Percentiles rank a stretch among this genome's conserved stretches.
phyloP scores from a whole-genome alignment of 30 jellyfish, hydroid and myxozoan species.

The Haliclystus octoradiatus region DNA sequence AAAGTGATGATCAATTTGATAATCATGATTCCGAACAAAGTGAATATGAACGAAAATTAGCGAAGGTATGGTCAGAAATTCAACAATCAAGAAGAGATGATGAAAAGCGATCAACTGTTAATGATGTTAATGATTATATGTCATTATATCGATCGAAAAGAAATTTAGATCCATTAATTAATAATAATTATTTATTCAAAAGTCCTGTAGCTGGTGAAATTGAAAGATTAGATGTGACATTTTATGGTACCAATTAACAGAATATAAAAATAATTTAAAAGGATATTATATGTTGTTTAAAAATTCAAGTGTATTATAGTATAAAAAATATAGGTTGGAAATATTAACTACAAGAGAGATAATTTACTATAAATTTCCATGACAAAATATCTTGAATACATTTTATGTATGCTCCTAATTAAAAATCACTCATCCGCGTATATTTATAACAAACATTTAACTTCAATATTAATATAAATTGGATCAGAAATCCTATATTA shows the following conservation, averaged over 20 bases:
- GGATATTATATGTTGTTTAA: too few relatives aligned
- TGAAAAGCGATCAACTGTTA: neutral
- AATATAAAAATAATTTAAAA: too few relatives aligned
- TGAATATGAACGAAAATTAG: neutral
- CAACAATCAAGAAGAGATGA: slow-evolving; percentile 6
- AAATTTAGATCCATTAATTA: slow-evolving; percentile 8
- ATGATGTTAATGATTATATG: slow-evolving; percentile 33
- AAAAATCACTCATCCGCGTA: too few relatives aligned
- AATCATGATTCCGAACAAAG: neutral
- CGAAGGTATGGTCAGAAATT: slow-evolving; percentile 13
- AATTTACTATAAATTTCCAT: too few relatives aligned
- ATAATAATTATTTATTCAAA: slow-evolving; percentile 13
- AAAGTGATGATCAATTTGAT: slow-evolving; percentile 12
- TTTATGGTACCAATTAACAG: slow-evolving; percentile 71
- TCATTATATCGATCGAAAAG: neutral
- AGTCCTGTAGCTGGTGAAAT: slow-evolving; percentile 88
- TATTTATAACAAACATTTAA: too few relatives aligned
- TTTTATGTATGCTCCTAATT: too few relatives aligned
- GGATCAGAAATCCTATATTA: too few relatives aligned
- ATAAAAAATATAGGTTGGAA: too few relatives aligned
- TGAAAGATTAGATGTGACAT: slow-evolving; percentile 42
- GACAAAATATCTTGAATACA: too few relatives aligned
- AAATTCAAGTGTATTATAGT: too few relatives aligned
- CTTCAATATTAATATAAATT: too few relatives aligned
- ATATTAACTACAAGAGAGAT: too few relatives aligned